A percentile compares a stretch with the other conserved stretches of the same genome.
phyloP scores from a whole-genome alignment of 2,113 vertebrate species.

The Arenaria interpres region DNA sequence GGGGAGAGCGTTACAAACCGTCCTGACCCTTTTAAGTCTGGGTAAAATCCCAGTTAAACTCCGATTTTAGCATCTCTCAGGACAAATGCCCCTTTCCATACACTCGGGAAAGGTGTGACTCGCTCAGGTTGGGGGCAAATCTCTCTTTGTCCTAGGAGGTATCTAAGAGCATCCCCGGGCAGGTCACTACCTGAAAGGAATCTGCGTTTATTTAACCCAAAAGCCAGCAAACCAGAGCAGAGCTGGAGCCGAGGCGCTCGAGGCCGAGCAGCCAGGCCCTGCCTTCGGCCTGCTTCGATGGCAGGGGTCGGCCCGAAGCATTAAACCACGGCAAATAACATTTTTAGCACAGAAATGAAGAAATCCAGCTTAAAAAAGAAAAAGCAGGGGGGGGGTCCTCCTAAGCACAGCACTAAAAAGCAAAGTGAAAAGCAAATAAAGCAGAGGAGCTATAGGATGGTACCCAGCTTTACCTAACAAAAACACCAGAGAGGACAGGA shows the following conservation, averaged over 20 bases:
- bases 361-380: neutral
- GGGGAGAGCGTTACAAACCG: neutral
- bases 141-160: neutral
- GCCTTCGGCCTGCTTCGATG: neutral
- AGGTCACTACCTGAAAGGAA: neutral
- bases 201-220: neutral
- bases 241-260: fast-evolving
- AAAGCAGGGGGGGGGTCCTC: neutral
- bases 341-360: neutral
- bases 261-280: neutral
- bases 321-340: neutral
- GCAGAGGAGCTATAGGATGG: neutral
- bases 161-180: neutral
- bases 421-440: neutral
- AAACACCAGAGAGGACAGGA: neutral
- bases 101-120: neutral
- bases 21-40: neutral
- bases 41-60: neutral
- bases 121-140: neutral
- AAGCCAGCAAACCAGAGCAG: neutral
- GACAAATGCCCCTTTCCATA: neutral
- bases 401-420: neutral
- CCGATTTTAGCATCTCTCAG: neutral
- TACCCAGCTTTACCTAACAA: neutral
- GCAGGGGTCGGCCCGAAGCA: neutral